Evolutionary conservation across 2,113 vertebrate species (phyloP).

Genomic region (Peromyscus polionotus): DNA sequence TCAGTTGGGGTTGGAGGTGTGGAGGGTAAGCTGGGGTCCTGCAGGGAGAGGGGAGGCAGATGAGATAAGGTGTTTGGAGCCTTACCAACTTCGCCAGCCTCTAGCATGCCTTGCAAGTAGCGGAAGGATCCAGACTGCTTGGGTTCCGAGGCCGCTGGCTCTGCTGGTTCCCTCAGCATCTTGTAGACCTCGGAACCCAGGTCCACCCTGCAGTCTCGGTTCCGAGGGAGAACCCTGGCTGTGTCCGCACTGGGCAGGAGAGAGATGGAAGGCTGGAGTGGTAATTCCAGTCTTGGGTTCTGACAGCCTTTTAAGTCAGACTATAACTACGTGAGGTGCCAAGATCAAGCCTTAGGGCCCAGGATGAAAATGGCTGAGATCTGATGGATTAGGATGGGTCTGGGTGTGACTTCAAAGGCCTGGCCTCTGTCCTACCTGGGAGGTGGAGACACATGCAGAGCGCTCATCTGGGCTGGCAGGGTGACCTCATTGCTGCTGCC

Average conservation of each 20-base stretch:
- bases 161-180: slow-evolving; percentile 96
- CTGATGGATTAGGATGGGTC: not conserved
- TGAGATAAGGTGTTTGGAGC: not conserved
- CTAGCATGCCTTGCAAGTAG: slow-evolving; percentile 97
- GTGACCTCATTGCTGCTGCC: slow-evolving; percentile 84
- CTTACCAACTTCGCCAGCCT: slow-evolving; percentile 96
- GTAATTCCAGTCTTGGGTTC: not conserved
- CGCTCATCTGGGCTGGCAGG: slow-evolving; percentile 92
- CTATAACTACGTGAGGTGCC: not conserved
- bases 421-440: slow-evolving; percentile 88
- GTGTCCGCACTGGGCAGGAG: slow-evolving; percentile 89
- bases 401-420: not conserved
- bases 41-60: not conserved
- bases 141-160: slow-evolving; percentile 89
- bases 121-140: slow-evolving; percentile 99
- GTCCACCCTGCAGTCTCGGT: slow-evolving; percentile 90
- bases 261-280: not conserved
- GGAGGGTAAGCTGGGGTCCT: not conserved
- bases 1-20: not conserved
- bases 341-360: not conserved
- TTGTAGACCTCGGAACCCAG: slow-evolving; percentile 96
- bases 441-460: slow-evolving; percentile 90
- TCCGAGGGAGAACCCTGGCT: slow-evolving; percentile 85
- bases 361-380: not conserved
- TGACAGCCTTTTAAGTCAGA: not conserved